phyloP scores from a whole-genome alignment of 2,113 vertebrate species.

The Dermatemys mawii region DNA sequence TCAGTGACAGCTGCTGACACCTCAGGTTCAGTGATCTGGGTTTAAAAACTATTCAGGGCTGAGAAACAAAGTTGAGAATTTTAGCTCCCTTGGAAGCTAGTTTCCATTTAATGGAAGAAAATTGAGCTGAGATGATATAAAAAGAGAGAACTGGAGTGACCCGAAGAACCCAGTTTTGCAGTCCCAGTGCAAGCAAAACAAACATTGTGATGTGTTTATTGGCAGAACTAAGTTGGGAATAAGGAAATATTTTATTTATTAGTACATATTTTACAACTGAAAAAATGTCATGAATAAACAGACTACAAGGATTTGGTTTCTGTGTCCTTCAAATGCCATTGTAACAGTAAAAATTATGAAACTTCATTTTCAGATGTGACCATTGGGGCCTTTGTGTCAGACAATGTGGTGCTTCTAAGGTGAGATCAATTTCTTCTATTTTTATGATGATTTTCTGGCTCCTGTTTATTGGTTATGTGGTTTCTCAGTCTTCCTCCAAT shows the following conservation, averaged over 20 bases:
- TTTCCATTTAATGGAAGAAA: neutral
- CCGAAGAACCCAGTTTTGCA: neutral
- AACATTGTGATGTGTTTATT: neutral
- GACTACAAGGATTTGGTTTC: neutral
- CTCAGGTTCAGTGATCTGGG: neutral
- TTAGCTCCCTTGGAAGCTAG: neutral
- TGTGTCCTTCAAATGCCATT: neutral
- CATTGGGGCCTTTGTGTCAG: conserved; percentile 94
- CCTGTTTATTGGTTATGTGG: neutral
- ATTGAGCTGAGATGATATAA: neutral
- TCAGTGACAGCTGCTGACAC: neutral
- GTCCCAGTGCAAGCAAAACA: neutral
- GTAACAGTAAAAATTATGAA: conserved; percentile 19
- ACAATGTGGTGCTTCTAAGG: conserved; percentile 93
- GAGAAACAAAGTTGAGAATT: neutral
- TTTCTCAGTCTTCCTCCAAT: neutral
- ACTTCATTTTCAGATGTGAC: conserved; percentile 89
- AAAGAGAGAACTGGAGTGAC: neutral
- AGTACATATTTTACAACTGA: neutral
- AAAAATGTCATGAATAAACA: neutral
- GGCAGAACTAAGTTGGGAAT: neutral
- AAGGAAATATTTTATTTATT: neutral
- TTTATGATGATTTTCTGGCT: neutral
- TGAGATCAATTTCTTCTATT: conserved; percentile 70
- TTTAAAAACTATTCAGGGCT: neutral